Conservation (phyloP, 2,797 vertebrate species). For the Argya squamiceps region DNA sequence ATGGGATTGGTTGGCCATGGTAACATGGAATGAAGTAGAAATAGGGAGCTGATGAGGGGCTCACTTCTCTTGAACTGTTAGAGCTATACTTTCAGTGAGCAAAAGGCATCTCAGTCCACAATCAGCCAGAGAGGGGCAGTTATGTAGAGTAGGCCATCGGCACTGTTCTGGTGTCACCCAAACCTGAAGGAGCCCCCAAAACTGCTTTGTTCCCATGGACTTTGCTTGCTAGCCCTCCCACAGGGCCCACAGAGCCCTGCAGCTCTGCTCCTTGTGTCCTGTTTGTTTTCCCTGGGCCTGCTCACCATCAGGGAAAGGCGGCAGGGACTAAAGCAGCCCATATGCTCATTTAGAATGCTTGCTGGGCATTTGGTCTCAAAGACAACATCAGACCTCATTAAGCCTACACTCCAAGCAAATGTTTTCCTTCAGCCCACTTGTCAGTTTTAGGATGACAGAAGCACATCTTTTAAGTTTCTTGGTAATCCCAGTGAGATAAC, state of each 20-base stretch:
- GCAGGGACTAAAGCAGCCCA: neutral
- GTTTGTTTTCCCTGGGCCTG: neutral
- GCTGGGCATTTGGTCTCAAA: constrained; percentile 1
- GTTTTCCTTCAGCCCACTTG: constrained; percentile 49
- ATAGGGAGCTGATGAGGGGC: neutral
- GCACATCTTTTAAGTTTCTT: constrained; percentile 20
- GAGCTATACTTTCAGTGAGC: neutral
- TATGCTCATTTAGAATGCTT: neutral
- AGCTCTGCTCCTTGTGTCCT: neutral
- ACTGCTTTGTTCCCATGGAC: neutral
- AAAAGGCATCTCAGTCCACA: neutral
- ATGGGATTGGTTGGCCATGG: neutral
- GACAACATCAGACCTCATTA: constrained; percentile 61
- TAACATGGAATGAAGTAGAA: neutral
- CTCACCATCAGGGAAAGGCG: neutral
- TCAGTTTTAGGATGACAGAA: constrained; percentile 44
- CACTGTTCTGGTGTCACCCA: neutral
- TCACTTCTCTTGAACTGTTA: neutral
- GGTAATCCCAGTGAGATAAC: constrained; percentile 43
- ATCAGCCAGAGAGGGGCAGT: neutral
- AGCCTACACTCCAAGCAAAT: neutral
- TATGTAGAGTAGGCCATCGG: neutral
- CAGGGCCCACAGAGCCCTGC: neutral
- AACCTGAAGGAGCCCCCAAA: neutral
- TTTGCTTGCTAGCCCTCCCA: neutral